phyloP scores from a whole-genome alignment of 2,113 vertebrate genomes.

The Scalopus aquaticus region DNA sequence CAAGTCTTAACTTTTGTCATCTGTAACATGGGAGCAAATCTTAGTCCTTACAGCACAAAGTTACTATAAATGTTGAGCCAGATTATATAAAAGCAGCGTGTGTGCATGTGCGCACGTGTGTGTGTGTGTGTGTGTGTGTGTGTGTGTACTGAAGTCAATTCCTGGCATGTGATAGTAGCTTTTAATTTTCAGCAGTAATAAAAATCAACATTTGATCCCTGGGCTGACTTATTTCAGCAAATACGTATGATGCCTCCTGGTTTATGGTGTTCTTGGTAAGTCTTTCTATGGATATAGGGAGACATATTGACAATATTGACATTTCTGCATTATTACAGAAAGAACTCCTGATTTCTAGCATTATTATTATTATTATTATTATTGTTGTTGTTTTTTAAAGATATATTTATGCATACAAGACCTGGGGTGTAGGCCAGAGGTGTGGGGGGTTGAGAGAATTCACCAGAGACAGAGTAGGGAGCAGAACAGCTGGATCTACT shows the following conservation, averaged over 20 bases:
- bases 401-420: too few relatives aligned
- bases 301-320: not conserved
- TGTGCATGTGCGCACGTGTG: too few relatives aligned
- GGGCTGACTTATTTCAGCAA: not conserved
- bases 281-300: not conserved
- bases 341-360: not conserved
- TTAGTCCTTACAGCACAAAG: not conserved
- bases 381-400: too few relatives aligned
- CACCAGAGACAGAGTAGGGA: too few relatives aligned
- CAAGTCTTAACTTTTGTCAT: not conserved
- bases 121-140: too few relatives aligned
- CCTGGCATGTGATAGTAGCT: not conserved
- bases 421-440: too few relatives aligned
- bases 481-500: too few relatives aligned
- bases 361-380: not conserved
- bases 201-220: not conserved
- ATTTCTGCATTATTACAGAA: slow-evolving; percentile 20
- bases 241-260: not conserved
- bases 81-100: not conserved
- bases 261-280: not conserved
- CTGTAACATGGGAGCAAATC: not conserved
- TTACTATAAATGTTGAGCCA: not conserved
- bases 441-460: too few relatives aligned
- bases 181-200: slow-evolving; percentile 39
- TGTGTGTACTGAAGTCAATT: not conserved